Conservation (phyloP, 2,797 vertebrate species). For the Pachyuromys duprasi region DNA sequence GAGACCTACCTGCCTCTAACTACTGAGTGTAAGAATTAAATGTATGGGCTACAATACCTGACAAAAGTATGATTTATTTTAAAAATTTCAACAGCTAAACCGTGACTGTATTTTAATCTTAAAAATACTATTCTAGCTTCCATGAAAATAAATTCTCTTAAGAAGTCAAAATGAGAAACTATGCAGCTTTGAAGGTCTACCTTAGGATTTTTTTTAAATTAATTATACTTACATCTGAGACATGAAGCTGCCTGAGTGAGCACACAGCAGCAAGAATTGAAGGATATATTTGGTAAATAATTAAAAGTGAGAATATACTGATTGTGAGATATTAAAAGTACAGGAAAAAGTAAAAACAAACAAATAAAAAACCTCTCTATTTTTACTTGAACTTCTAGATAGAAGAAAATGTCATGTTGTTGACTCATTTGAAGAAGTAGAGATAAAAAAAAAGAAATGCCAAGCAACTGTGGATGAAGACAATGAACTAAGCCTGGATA, state of each 20-base stretch:
- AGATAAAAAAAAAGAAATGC: background rate
- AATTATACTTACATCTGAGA: background rate
- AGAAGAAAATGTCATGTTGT: background rate
- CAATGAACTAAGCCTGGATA: background rate
- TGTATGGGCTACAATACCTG: too few relatives aligned
- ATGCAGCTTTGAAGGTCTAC: background rate
- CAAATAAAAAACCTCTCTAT: background rate
- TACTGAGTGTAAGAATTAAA: background rate
- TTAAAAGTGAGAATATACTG: background rate
- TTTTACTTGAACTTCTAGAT: background rate
- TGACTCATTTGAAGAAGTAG: background rate
- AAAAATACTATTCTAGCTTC: background rate
- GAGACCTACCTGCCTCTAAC: background rate
- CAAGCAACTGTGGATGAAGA: background rate
- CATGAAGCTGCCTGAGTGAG: background rate
- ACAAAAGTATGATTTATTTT: background rate
- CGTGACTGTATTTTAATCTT: background rate
- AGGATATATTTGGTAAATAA: background rate
- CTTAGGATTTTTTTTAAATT: background rate
- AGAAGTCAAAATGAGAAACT: background rate
- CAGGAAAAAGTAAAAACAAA: background rate
- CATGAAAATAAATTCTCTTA: background rate
- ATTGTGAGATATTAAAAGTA: background rate
- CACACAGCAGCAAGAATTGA: background rate
- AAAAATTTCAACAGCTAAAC: background rate